Conservation (phyloP, 2,797 vertebrate species). For the Hylomyscus alleni region DNA sequence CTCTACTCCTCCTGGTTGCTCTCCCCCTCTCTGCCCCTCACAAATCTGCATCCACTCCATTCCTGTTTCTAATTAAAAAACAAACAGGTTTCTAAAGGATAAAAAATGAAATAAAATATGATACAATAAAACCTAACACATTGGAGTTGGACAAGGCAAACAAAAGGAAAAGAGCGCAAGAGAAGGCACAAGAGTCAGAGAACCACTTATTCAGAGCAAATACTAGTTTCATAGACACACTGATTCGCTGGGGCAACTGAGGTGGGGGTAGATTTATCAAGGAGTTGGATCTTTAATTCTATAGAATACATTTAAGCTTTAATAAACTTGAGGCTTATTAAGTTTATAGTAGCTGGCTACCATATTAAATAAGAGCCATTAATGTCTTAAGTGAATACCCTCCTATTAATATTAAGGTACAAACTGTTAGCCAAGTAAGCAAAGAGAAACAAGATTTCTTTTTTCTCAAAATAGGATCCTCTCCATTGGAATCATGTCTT, state of each 20-base stretch:
- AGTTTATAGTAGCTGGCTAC: not conserved
- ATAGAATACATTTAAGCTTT: not conserved
- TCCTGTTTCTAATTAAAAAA: not conserved
- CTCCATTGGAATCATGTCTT: not conserved
- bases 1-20: too few species aligned
- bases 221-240: not conserved
- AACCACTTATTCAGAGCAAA: not conserved
- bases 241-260: not conserved
- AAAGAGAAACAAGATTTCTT: not conserved
- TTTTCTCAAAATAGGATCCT: not conserved
- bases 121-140: not conserved
- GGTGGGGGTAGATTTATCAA: not conserved
- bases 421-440: not conserved
- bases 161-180: not conserved
- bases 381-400: not conserved
- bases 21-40: fast-evolving
- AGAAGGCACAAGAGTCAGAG: not conserved
- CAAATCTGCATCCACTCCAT: not conserved
- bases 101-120: not conserved
- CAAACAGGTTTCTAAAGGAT: not conserved
- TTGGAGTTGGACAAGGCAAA: not conserved
- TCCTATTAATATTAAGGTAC: not conserved
- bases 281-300: not conserved
- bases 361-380: not conserved
- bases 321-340: not conserved